A percentile compares a stretch with the other conserved stretches of the same genome.
Evolutionary conservation across 2,888 invertebrate genomes (phyloP).

Genomic region (Nudaria mundana): DNA sequence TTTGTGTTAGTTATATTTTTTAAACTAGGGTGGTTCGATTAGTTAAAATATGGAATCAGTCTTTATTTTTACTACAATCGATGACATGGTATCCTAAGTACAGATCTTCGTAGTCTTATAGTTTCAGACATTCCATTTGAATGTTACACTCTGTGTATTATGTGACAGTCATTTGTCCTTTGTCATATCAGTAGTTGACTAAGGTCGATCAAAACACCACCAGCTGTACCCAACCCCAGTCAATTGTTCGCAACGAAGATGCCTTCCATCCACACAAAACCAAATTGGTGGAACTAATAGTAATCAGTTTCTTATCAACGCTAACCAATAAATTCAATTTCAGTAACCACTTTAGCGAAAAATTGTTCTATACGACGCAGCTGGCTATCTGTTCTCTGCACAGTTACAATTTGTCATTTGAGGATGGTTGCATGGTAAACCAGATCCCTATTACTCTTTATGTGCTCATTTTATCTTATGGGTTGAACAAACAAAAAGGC

Average conservation of each 20-base stretch:
- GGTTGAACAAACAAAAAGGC: too few relatives aligned
- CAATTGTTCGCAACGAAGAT: conserved; percentile 22
- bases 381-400: conserved; percentile 53
- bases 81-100: conserved; percentile 1
- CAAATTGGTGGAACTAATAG: conserved; percentile 38
- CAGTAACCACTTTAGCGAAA: conserved; percentile 74
- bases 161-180: background rate
- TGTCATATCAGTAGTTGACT: background rate
- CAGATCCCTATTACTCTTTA: conserved; percentile 40
- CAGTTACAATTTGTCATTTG: conserved; percentile 38
- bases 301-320: conserved; percentile 57
- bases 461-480: conserved; percentile 26
- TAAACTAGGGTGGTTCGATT: too few relatives aligned
- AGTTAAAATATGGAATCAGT: conserved; percentile 13
- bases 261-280: conserved; percentile 17
- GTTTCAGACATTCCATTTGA: too few relatives aligned
- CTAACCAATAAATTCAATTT: conserved; percentile 68
- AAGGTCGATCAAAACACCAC: conserved; percentile 16
- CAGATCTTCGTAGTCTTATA: too few relatives aligned
- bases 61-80: conserved; percentile 11
- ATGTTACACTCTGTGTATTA: too few relatives aligned
- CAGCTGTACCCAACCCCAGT: conserved; percentile 27
- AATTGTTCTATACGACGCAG: conserved; percentile 71
- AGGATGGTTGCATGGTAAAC: conserved; percentile 25
- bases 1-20: too few relatives aligned